Conservation (phyloP, 2,888 invertebrate genomes). For the Argyresthia goedartella region DNA sequence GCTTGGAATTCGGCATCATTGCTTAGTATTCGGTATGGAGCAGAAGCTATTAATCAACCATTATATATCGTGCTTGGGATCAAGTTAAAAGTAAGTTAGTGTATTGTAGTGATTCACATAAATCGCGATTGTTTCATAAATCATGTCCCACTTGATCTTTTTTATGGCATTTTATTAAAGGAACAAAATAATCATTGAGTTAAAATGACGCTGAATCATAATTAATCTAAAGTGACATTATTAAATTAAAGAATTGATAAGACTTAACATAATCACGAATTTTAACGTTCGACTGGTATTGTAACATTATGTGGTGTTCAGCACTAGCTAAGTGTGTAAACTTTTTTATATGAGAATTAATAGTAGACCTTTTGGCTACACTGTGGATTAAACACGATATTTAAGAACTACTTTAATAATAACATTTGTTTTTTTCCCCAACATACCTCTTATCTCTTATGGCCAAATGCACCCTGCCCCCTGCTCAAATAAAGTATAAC, state of each 20-base stretch:
- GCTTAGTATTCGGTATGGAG: too few relatives aligned
- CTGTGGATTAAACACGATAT: background rate
- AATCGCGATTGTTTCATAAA: background rate
- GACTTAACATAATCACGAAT: constrained; percentile 33
- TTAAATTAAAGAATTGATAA: background rate
- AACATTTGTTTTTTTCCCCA: too few relatives aligned
- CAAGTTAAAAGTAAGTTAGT: constrained; percentile 60
- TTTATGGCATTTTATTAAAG: background rate
- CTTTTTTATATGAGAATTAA: constrained; percentile 30
- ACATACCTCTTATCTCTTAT: too few relatives aligned
- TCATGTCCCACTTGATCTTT: background rate
- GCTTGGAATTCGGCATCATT: too few relatives aligned
- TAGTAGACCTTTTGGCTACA: constrained; percentile 9
- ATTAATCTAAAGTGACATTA: background rate
- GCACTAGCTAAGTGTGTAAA: constrained; percentile 41
- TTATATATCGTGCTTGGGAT: constrained; percentile 66
- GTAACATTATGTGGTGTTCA: constrained; percentile 28
- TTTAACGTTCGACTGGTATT: constrained; percentile 43
- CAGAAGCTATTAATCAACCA: constrained; percentile 13
- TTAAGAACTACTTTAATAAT: too few relatives aligned
- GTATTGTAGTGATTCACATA: background rate
- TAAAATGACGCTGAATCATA: background rate
- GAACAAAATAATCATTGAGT: background rate
- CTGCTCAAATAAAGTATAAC: too few relatives aligned
- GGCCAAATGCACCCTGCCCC: too few relatives aligned